Evolutionary conservation across 2,888 invertebrate species (phyloP), one percentile per base, ranked within the genome.

Genomic region (Thumatha senex): DNA sequence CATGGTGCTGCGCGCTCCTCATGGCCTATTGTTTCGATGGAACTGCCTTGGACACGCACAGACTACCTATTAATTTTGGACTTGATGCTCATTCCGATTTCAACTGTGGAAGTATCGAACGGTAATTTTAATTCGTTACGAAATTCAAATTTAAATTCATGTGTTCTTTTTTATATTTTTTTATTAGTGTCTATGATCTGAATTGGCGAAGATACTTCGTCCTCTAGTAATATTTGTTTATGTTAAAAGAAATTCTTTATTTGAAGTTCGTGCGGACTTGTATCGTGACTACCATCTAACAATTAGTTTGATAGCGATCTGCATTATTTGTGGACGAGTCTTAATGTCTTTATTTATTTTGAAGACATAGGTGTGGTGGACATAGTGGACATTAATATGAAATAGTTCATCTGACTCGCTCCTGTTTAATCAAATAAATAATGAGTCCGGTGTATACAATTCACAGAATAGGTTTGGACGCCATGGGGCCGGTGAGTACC

Each of bases 261-360:
- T 86, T 84, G 76, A 79, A 82, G 78, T 82, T 80, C 80, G 79
- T 79, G 78, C 56, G 66, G 70, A 76, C 52, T 59, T 71, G 70
- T 81, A 72, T 86, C 84, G 87, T 87, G 85, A 80, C 82, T 71
- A 67, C 79, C 76, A 75, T 76, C 72, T 77, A 72, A 80, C 85
- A 83, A 86, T 88, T 88, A 88, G 74, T 74, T 70, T 70, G 89
- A 88, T 88, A 89, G 76, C 57, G 78, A 88, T 89, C 88, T 85
- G 54, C 76, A 68, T 72, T 76, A 76, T 82, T 83, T 79, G 76
- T 74, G 74, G 76, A 74, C 76, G 67, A 70, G 72, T 76, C 79
- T 72, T 82, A 83, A 85, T 81, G 77, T 75, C 76, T 76, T 70
- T 72, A 80, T 82, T 82, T 79, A 74, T 78, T 79, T 78, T 72